These are phyloP conservation scores for Drosophila eohydei DNA, from an alignment of 2,888 invertebrate species.

Conservation along the genomic window DNA sequence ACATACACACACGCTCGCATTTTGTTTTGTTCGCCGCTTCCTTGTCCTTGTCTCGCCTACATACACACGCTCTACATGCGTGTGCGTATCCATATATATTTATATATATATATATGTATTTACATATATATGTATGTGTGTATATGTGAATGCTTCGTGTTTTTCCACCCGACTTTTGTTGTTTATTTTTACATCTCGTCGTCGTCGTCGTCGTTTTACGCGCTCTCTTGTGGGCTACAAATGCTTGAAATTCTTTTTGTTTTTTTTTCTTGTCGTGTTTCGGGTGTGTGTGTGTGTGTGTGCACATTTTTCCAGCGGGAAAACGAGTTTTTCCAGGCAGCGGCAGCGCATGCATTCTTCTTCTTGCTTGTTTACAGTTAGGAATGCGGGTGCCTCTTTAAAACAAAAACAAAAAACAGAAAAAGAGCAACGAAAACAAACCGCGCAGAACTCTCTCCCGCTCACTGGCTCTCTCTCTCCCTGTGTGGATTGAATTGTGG, in stretches of 20 bases:
- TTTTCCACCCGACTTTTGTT: conserved; percentile 59
- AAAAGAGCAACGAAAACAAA: conserved; percentile 65
- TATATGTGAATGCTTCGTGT: conserved; percentile 30
- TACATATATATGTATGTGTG: too few species aligned
- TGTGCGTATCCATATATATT: neutral
- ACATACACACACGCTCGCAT: conserved; percentile 33
- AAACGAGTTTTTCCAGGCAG: conserved; percentile 77
- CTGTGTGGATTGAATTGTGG: conserved; percentile 41
- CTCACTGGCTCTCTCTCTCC: conserved; percentile 6
- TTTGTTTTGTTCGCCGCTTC: conserved; percentile 68
- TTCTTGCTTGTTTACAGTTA: conserved; percentile 78
- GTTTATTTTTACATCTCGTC: conserved; percentile 58
- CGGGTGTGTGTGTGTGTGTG: conserved; percentile 12
- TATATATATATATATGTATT: too few species aligned
- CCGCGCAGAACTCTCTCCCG: conserved; percentile 30
- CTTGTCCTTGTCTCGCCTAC: conserved; percentile 54
- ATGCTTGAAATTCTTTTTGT: conserved; percentile 76
- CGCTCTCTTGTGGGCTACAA: conserved; percentile 64
- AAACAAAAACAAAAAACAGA: conserved; percentile 16
- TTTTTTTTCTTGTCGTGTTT: conserved; percentile 15
- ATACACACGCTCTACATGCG: conserved; percentile 8
- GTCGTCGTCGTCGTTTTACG: conserved; percentile 50
- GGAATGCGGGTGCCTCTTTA: conserved; percentile 71
- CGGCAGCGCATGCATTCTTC: conserved; percentile 56
- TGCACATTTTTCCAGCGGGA: conserved; percentile 76